Evolutionary conservation across 1,140 invertebrate genomes (phyloP).

Genomic region (Bombus waltoni): DNA sequence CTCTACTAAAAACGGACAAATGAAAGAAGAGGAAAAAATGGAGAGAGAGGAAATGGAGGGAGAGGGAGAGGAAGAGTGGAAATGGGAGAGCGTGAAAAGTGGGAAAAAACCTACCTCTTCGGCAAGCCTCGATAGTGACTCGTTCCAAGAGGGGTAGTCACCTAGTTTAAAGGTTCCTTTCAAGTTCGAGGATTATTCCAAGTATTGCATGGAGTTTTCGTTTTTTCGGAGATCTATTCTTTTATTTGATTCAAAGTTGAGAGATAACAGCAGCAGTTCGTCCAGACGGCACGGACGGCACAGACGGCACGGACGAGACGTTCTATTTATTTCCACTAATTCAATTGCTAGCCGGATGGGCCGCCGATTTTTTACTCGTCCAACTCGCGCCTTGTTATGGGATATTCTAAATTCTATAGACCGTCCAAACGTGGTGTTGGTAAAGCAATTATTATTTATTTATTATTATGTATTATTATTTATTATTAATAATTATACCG

Average conservation of each 20-base stretch:
- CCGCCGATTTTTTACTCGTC: not conserved
- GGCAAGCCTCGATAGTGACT: not conserved
- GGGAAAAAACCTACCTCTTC: not conserved
- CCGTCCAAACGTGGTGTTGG: not conserved
- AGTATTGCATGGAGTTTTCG: no score
- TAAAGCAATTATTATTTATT: no score
- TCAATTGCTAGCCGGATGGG: not conserved
- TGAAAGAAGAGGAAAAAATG: not conserved
- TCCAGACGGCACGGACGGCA: not conserved
- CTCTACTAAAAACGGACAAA: not conserved
- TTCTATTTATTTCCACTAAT: not conserved
- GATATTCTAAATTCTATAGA: no score
- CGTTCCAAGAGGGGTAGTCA: not conserved
- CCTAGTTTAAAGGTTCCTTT: not conserved
- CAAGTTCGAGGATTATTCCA: not conserved
- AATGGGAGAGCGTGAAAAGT: not conserved
- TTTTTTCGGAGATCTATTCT: not conserved
- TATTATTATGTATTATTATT: no score
- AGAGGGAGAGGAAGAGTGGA: no score
- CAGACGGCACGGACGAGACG: not conserved
- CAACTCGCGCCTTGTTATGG: not conserved
- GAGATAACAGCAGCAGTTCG: conserved; percentile 7
- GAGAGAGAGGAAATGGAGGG: not conserved
- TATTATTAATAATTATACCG: no score
- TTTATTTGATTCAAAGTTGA: not conserved